phyloP scores from a whole-genome alignment of 2,797 vertebrate species.

The Pangasius larnaudii region DNA sequence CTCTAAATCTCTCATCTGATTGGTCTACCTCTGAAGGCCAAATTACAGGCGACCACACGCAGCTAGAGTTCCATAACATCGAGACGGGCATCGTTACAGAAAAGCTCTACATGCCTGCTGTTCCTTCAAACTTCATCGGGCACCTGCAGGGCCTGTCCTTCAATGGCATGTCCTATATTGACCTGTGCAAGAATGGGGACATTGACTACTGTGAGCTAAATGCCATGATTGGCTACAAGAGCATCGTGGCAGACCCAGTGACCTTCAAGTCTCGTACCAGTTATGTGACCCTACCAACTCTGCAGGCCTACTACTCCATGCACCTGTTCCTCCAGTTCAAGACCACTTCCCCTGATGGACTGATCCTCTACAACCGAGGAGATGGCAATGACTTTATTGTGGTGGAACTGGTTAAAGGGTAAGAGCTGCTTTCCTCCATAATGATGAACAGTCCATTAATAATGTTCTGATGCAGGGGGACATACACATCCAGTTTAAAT shows the following conservation, averaged over 20 bases:
- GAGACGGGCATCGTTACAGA: conserved; percentile 99
- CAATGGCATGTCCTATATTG: conserved; percentile 98
- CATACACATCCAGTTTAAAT: neutral
- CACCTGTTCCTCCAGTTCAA: conserved; percentile 99
- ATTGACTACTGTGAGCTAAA: conserved; percentile 99
- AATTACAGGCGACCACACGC: conserved; percentile 97
- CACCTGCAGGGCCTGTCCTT: conserved; percentile 96
- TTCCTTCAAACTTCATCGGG: conserved; percentile 98
- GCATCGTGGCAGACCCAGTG: conserved; percentile 97
- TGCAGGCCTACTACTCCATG: conserved; percentile 99
- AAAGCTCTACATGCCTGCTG: conserved; percentile 91
- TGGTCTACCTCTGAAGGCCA: conserved; percentile 80
- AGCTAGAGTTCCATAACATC: conserved; percentile 98
- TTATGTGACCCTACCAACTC: conserved; percentile 92
- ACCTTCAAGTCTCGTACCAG: conserved; percentile 98
- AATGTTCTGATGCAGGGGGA: neutral
- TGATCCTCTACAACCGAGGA: conserved; percentile 95
- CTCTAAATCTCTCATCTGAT: conserved; percentile 58
- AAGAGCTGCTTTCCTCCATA: conserved; percentile 59
- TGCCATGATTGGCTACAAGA: conserved; percentile 96
- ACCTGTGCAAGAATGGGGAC: conserved; percentile 98
- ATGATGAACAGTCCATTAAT: neutral
- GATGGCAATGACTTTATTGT: conserved; percentile 99
- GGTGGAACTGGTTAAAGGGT: conserved; percentile 99
- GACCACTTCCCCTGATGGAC: conserved; percentile 95